Evolutionary conservation across 2,113 vertebrate genomes (phyloP).

Genomic region (Barnardius zonarius): DNA sequence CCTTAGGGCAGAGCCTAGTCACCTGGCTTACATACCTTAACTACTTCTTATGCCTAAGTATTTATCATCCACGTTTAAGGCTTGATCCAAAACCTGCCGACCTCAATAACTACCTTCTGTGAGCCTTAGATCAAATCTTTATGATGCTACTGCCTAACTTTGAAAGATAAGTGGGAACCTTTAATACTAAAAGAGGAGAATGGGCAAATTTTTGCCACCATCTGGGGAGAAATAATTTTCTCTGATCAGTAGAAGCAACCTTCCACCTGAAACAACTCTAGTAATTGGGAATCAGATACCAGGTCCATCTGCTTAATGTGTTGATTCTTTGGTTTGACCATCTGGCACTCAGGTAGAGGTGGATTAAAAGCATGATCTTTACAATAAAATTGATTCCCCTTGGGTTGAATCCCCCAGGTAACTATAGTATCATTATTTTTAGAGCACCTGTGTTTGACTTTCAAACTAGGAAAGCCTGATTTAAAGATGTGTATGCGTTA

Average conservation of each 20-base stretch:
- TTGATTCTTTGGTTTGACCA: constrained; percentile 47
- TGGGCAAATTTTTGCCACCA: constrained; percentile 6
- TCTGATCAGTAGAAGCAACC: background rate
- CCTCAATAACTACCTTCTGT: rapidly evolving
- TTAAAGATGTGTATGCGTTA: background rate
- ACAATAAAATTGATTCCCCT: background rate
- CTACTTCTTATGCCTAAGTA: background rate
- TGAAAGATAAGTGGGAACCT: background rate
- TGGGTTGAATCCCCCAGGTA: background rate
- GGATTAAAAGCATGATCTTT: constrained; percentile 30
- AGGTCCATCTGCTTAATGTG: constrained; percentile 51
- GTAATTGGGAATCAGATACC: constrained; percentile 49
- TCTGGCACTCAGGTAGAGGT: constrained; percentile 58
- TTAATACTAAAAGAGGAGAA: background rate
- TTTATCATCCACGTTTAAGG: background rate
- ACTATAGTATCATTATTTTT: background rate
- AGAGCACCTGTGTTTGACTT: background rate
- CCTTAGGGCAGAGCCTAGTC: background rate
- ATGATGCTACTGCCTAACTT: background rate
- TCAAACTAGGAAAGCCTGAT: background rate
- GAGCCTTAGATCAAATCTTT: background rate
- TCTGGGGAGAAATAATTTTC: constrained; percentile 44
- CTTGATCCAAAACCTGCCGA: background rate
- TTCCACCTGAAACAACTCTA: background rate
- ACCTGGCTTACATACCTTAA: background rate